Conservation (phyloP, 2,797 vertebrate genomes). For the Tokudaia muenninki region DNA sequence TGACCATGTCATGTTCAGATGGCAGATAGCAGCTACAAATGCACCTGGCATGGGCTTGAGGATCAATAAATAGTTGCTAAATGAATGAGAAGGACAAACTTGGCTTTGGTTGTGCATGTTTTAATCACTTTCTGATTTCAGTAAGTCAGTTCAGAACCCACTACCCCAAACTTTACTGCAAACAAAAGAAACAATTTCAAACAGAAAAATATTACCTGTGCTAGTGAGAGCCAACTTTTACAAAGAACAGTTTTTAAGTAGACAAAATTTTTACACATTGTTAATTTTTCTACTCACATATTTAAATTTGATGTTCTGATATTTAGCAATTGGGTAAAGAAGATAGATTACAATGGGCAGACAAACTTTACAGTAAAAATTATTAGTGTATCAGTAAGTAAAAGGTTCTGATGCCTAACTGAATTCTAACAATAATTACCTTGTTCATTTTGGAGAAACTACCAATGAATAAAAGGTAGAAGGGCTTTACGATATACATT, state of each 20-base stretch:
- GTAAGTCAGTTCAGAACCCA: conserved; percentile 68
- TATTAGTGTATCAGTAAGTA: conserved; percentile 29
- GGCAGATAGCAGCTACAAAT: conserved; percentile 69
- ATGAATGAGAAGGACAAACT: conserved; percentile 67
- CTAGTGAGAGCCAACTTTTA: conserved; percentile 57
- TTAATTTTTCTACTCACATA: conserved; percentile 66
- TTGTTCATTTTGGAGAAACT: conserved; percentile 45
- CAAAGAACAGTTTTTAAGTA: conserved; percentile 54
- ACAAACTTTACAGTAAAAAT: conserved; percentile 50
- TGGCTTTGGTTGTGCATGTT: conserved; percentile 81
- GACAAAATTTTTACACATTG: conserved; percentile 47
- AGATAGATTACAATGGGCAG: conserved; percentile 20
- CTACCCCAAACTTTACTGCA: conserved; percentile 64
- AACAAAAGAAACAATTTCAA: conserved; percentile 69
- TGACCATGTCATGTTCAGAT: conserved; percentile 51
- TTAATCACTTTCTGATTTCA: conserved; percentile 73
- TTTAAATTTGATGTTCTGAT: conserved; percentile 61
- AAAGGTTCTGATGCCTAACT: conserved; percentile 56
- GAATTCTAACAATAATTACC: conserved; percentile 51
- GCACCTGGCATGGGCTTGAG: conserved; percentile 43
- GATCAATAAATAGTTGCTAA: conserved; percentile 80
- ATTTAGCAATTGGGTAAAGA: conserved; percentile 46
- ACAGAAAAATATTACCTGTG: conserved; percentile 56
- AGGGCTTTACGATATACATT: conserved; percentile 64
- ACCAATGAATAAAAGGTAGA: conserved; percentile 37